Base-by-base conservation (phyloP, 1,140 invertebrate species). In the Zaprionus lachaisei region DNA sequence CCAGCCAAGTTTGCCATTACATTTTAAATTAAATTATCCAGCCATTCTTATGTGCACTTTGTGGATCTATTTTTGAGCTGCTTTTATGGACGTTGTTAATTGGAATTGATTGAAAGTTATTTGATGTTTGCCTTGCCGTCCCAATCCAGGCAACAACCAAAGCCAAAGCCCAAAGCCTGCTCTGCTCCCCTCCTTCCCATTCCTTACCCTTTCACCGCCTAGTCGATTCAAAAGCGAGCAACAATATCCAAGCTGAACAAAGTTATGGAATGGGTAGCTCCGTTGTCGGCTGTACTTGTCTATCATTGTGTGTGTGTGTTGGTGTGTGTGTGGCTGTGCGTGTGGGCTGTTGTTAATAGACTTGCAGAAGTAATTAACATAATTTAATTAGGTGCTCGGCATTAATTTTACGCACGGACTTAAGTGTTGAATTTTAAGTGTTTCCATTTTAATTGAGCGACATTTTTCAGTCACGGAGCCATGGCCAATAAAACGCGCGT, bases 391-490 rank as follows among this genome's bases (percentile, higher is more conserved):
- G 84, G 85, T 90, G 85, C 86, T 90, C 75, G 86, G 86, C 87
- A 90, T 90, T 90, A 85, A 90, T 90, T 90, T 90, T 90, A 90
- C 85, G 86, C 85, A 90, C 85, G 82, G 84, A 90, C 85, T 90
- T 85, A 90, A 90, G 86, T 90, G 85, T 90, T 90, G 85, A 90
- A 82, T 90, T 90, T 90, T 90, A 90, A 90, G 85, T 90, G 85
- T 90, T 75, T 89, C 74, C 85, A 90, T 83, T 89, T 89, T 89
- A 89, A 89, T 89, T 89, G 85, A 89, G 84, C 85, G 79, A 90
- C 84, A 89, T 84, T 84, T 89, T 89, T 89, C 71, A 77, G 75
- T 73, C 70, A 77, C 71, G 75, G 64, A 55, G 54, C 58, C 58
- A 64, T 51, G 58, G 71, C 75, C 71, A 73, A 77, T 77, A 67